Percentiles rank a stretch among this genome's conserved stretches.
Evolutionary conservation across 2,113 vertebrate genomes (phyloP).

Genomic region (Propithecus coquereli): DNA sequence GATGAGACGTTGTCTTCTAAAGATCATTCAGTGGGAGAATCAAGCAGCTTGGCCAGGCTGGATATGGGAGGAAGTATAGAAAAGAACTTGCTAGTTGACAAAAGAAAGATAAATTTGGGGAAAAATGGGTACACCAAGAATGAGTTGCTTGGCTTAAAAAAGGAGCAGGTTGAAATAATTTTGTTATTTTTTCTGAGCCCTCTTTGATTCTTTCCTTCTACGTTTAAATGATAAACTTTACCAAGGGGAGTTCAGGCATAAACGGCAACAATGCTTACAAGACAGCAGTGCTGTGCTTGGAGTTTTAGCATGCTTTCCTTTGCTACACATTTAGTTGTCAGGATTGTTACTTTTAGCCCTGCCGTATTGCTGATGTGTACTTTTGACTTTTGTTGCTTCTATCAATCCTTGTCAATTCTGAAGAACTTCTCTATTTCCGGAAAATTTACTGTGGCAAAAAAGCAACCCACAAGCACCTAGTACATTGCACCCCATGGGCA

Average conservation of each 20-base stretch:
- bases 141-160: not conserved
- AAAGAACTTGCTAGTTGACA: not conserved
- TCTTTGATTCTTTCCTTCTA: not conserved
- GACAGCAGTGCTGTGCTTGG: not conserved
- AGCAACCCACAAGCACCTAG: not conserved
- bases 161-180: not conserved
- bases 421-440: not conserved
- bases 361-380: not conserved
- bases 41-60: not conserved
- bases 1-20: not conserved
- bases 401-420: constrained; percentile 20
- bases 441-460: not conserved
- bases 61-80: not conserved
- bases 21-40: not conserved
- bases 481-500: not conserved
- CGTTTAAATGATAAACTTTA: not conserved
- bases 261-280: not conserved
- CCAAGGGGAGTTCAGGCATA: not conserved
- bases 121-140: not conserved
- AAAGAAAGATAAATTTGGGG: not conserved
- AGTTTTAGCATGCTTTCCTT: not conserved
- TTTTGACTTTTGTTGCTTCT: not conserved
- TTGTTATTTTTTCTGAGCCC: not conserved
- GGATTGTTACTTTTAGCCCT: not conserved
- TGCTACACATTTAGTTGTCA: not conserved